Evolutionary conservation across 2,888 invertebrate genomes (phyloP).

Genomic region (Drosophila anomalata): DNA sequence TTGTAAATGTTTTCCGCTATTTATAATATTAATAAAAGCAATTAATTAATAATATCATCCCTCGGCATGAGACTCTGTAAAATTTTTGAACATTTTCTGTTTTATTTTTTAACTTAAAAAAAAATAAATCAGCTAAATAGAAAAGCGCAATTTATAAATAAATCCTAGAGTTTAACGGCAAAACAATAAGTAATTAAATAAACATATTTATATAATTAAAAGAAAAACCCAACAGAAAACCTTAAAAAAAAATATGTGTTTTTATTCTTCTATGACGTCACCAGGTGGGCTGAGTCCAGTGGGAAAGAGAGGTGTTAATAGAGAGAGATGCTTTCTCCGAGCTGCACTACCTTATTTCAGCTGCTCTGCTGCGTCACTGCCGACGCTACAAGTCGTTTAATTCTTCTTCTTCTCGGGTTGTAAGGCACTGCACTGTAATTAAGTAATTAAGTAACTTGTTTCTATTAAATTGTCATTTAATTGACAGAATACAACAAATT

Average conservation of each 20-base stretch:
- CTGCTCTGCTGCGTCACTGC: background rate
- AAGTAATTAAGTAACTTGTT: background rate
- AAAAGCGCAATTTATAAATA: conserved; percentile 49
- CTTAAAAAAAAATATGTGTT: conserved; percentile 4
- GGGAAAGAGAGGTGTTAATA: background rate
- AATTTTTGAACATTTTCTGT: conserved; percentile 33
- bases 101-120: conserved; percentile 26
- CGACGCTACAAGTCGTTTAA: background rate
- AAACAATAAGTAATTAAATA: conserved; percentile 74
- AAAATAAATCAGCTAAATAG: conserved; percentile 37
- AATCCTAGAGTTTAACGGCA: conserved; percentile 52
- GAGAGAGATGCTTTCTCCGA: background rate
- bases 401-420: background rate
- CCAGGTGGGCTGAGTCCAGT: background rate
- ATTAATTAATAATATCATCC: conserved; percentile 27
- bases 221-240: conserved; percentile 26
- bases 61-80: conserved; percentile 15
- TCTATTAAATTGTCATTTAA: conserved; percentile 12
- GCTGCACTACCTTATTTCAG: background rate
- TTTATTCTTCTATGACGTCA: background rate
- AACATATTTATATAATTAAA: conserved; percentile 77
- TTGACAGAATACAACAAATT: conserved; percentile 14
- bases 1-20: conserved; percentile 79
- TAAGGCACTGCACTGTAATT: background rate
- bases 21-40: conserved; percentile 41